Conservation (phyloP, 2,888 invertebrate genomes). For the Melinaea menophilus region DNA sequence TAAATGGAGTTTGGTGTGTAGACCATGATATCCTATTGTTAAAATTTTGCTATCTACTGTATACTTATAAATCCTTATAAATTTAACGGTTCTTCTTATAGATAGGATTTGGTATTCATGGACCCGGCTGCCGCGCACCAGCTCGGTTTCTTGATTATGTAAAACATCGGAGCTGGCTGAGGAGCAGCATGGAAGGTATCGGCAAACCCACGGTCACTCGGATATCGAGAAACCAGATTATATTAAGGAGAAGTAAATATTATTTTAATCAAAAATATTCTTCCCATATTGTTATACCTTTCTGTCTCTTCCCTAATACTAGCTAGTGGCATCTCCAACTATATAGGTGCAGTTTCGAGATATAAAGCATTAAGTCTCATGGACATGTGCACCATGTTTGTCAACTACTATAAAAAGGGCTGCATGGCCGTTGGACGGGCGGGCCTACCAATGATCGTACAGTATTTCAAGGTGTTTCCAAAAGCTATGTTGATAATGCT, state of each 20-base stretch:
- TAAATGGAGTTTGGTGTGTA: conserved; percentile 1
- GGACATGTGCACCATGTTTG: too few species aligned
- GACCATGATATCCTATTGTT: not conserved
- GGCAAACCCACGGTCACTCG: conserved; percentile 48
- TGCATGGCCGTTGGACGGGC: too few species aligned
- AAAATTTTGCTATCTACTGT: not conserved
- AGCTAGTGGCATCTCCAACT: too few species aligned
- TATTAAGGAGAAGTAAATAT: conserved; percentile 46
- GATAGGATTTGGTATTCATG: conserved; percentile 54
- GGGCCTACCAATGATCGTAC: too few species aligned
- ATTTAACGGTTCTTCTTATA: conserved; percentile 22
- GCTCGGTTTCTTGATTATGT: conserved; percentile 54
- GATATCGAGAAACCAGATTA: conserved; percentile 39
- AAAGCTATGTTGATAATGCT: too few species aligned
- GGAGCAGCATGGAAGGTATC: conserved; percentile 36
- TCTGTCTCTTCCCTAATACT: too few species aligned
- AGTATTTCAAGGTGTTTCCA: too few species aligned
- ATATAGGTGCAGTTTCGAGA: too few species aligned
- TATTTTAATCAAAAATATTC: not conserved
- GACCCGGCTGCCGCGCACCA: conserved; percentile 51
- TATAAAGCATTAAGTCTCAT: too few species aligned
- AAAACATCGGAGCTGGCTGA: conserved; percentile 45
- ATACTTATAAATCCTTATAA: not conserved
- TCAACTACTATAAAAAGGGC: too few species aligned
- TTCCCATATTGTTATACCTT: too few species aligned